Conservation (phyloP, 1,140 invertebrate species). For the Drosophila gunungcola region DNA sequence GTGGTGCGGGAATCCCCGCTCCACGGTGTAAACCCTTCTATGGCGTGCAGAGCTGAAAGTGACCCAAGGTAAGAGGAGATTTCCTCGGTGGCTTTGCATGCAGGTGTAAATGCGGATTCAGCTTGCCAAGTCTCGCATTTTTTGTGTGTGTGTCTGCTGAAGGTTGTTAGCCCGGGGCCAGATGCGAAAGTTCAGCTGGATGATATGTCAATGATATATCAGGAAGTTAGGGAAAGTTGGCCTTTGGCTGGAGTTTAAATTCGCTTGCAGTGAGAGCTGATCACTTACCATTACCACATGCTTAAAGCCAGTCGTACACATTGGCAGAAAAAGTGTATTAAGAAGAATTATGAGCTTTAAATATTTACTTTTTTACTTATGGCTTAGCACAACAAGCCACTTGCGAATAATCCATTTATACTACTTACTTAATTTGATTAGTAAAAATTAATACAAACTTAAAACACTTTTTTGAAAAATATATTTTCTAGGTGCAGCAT, state of each 20-base stretch:
- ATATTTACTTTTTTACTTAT: too few species aligned
- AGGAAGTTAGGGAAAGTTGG: slow-evolving; percentile 22
- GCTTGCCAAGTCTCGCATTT: slow-evolving; percentile 8
- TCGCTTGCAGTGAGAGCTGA: background rate
- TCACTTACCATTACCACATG: background rate
- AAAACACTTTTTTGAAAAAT: too few species aligned
- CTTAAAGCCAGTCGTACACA: background rate
- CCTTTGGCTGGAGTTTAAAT: slow-evolving; percentile 13
- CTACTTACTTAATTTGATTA: too few species aligned
- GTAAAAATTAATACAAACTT: too few species aligned
- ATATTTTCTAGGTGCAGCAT: too few species aligned
- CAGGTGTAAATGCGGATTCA: slow-evolving; percentile 32
- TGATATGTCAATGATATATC: slow-evolving; percentile 66
- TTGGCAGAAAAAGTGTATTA: background rate
- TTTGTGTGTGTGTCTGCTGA: slow-evolving; percentile 43
- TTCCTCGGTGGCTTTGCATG: slow-evolving; percentile 61
- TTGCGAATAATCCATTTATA: too few species aligned
- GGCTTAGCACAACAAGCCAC: too few species aligned
- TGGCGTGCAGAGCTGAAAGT: slow-evolving; percentile 63
- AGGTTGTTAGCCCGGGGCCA: slow-evolving; percentile 66
- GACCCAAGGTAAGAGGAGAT: slow-evolving; percentile 77
- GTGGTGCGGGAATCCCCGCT: slow-evolving; percentile 4
- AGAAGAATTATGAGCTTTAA: too few species aligned
- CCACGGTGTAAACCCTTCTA: slow-evolving; percentile 40
- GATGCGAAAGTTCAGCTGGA: slow-evolving; percentile 45